Conservation (phyloP, 37 sponge, comb jelly and placozoan species). For the Petrosia ficiformis region DNA sequence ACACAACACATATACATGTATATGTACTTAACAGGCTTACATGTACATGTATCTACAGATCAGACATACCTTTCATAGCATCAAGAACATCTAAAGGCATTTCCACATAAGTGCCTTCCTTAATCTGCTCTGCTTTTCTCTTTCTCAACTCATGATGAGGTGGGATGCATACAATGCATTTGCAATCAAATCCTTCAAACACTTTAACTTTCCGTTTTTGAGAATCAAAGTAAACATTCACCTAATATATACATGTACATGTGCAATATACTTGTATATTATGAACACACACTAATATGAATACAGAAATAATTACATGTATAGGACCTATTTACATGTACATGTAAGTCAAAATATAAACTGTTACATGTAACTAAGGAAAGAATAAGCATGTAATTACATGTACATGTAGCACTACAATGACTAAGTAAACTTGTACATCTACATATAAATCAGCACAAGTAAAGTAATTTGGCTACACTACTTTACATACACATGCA, state of each 20-base stretch:
- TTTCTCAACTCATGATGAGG: conserved; percentile 60
- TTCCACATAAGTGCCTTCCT: conserved; percentile 47
- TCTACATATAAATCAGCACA: too few relatives aligned
- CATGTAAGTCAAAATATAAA: not conserved
- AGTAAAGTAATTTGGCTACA: too few relatives aligned
- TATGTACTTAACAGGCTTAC: not conserved
- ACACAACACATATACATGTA: too few relatives aligned
- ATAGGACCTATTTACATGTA: not conserved
- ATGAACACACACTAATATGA: not conserved
- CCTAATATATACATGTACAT: too few relatives aligned
- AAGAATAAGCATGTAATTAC: too few relatives aligned
- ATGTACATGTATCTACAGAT: not conserved
- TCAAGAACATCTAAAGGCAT: conserved; percentile 66
- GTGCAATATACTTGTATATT: not conserved
- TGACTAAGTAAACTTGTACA: too few relatives aligned
- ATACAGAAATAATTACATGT: not conserved
- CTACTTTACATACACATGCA: too few relatives aligned
- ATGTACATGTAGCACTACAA: too few relatives aligned
- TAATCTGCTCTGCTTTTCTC: conserved; percentile 36
- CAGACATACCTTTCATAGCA: conserved; percentile 76
- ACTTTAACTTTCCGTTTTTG: conserved; percentile 63
- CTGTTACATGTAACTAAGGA: not conserved
- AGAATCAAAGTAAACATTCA: conserved; percentile 76
- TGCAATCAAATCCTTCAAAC: conserved; percentile 73
- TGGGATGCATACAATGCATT: conserved; percentile 77